Evolutionary conservation across 2,888 invertebrate genomes (phyloP), one percentile per base, ranked within the genome.

Genomic region (Cyclophora albipunctata): DNA sequence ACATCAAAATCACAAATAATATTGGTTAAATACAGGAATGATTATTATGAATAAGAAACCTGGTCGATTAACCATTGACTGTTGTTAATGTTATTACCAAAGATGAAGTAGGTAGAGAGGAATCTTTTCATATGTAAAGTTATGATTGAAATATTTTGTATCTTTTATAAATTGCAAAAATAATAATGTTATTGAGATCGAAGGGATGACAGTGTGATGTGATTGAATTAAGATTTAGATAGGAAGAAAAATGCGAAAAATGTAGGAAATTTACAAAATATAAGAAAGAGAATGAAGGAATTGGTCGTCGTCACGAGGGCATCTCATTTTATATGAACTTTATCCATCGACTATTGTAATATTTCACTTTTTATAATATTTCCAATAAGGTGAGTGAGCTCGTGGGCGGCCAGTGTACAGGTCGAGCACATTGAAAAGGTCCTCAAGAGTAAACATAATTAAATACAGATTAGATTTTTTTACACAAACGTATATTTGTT

Each of bases 1-100:
- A 47, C 50, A 58, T 54, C 55, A 49, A 45, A 51, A 54, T 59
- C 50, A 56, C 54, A 55, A 50, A 49, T 66, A 63, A 65, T 60
- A 64, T 67, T 65, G 59, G 64, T 66, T 66, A 69, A 71, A 62
- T 71, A 71, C 69, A 69, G 66, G 68, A 60, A 62, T 59, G 55
- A 62, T 58, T 58, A 73, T 67, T 72, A 72, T 71, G 64, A 71
- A 76, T 69, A 71, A 69, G 66, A 71, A 71, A 71, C 66, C 71
- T 74, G 75, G 71, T 76, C 73, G 73, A 76, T 71, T 69, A 72
- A 77, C 73, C 67, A 73, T 77, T 79, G 69, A 76, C 78, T 76
- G 76, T 82, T 82, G 79, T 81, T 81, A 77, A 82, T 77, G 78
- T 81, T 80, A 80, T 84, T 84, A 86, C 87, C 86, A 87, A 87